phyloP scores from a whole-genome alignment of 2,797 vertebrate genomes.

The Gobio occitaniae region DNA sequence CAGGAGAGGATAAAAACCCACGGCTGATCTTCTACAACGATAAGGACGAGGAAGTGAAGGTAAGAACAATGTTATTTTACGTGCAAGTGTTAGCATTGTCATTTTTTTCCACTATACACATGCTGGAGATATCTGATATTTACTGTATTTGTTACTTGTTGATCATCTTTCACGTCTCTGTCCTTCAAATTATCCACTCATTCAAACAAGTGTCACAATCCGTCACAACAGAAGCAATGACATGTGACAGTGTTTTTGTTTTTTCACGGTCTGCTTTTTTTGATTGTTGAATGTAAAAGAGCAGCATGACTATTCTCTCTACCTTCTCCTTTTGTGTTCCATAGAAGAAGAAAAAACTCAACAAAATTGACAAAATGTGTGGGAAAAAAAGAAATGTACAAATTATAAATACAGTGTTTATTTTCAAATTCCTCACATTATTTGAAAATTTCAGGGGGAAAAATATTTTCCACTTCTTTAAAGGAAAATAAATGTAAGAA shows the following conservation, averaged over 20 bases:
- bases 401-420: too few relatives aligned
- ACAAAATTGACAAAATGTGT: neutral
- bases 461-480: too few relatives aligned
- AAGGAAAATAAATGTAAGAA: too few relatives aligned
- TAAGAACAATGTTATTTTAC: constrained; percentile 59
- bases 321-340: neutral
- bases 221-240: neutral
- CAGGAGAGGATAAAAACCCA: constrained; percentile 80
- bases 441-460: too few relatives aligned
- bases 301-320: neutral
- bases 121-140: neutral
- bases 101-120: neutral
- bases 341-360: neutral
- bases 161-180: neutral
- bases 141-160: neutral
- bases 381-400: too few relatives aligned
- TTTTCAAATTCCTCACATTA: too few relatives aligned
- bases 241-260: neutral
- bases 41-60: constrained; percentile 81
- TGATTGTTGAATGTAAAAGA: neutral
- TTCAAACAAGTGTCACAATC: neutral
- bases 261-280: neutral
- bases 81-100: neutral
- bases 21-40: constrained; percentile 81
- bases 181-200: neutral